Evolutionary conservation across 2,797 vertebrate genomes (phyloP), one percentile per base, ranked within the genome.

Genomic region (Pseudomugil tenellus): DNA sequence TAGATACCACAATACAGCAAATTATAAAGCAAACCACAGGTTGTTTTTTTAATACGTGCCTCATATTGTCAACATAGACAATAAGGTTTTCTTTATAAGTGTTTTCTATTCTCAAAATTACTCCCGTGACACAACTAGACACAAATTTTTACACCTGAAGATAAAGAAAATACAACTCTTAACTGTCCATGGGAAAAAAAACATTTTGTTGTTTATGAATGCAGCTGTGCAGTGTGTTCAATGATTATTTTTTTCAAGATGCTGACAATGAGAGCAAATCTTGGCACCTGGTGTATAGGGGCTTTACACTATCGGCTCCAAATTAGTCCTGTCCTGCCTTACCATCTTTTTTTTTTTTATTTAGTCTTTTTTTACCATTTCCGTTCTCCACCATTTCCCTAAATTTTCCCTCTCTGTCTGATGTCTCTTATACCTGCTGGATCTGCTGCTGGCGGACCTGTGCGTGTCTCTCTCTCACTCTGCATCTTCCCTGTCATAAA

Each of bases 381-480:
- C 35, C 21, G 63, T 16, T 1, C 48, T 58, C 23, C 28, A 58
- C 17, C 23, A 52, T 17, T 61, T 23, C 57, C 71, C 16, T 74
- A 37, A 68, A 23, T 65, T 41, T 70, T 73, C 3, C 41, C 41
- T 55, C 64, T 77, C 25, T 77, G 73, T 70, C 86, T 85, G 56
- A 76, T 56, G 64, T 49, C 37, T 77, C 68, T 75, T 76, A 85
- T 92, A 95, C 95, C 94, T 96, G 95, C 84, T 95, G 94, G 2
- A 94, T 86, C 46, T 95, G 94, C 63, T 94, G 93, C 74, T 94
- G 94, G 71, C 80, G 92, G 79, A 92, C 94, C 71, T 94, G 93
- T 75, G 92, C 88, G 37, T 92, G 92, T 28, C 91, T 78, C 61
- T 85, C 92, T 67, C 80, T 83, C 56, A 58, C 83, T 72, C 80